Base-by-base conservation (phyloP, 1,140 invertebrate genomes). In the Dysdera silvatica region DNA sequence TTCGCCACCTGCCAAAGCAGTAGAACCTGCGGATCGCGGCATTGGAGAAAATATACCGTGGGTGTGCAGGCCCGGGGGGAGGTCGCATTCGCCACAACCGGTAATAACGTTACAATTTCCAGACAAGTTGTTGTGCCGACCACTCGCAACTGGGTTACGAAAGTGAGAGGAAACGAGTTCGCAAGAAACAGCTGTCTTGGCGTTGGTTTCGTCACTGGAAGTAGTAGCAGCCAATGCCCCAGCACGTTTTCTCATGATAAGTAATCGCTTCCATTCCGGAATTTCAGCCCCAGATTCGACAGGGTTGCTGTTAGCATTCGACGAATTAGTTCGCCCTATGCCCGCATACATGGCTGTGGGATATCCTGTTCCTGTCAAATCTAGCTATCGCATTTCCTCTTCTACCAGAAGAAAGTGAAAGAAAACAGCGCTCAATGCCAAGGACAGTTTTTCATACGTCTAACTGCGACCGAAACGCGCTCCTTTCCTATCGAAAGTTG, bases 331-430 rank as follows among this genome's bases (percentile, higher is more conserved):
- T 14, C 49, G 35, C 12, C 28, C 35, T 32, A 53, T 23, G 28
- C 59, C 59, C 7, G 49, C 51, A 54, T 53, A 61, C 59, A 61
- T 61, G 37, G 26, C 48, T 61, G 16, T 61, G 24, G 28, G 29
- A 54, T 61, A 61, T 61, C 59, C 59, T 61, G 37, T 61, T 60
- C 59, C 59, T 61, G 59, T 61, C 40, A 41, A n/a, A 29, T 37
- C 47, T 33, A n/a, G n/a, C n/a, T n/a, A n/a, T n/a, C n/a, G n/a
- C n/a, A n/a, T n/a, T n/a, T n/a, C n/a, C n/a, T n/a, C n/a, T n/a
- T n/a, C n/a, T n/a, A n/a, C n/a, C n/a, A n/a, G n/a, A n/a, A n/a
- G n/a, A n/a, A n/a, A n/a, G n/a, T n/a, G n/a, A n/a, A n/a, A n/a
- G n/a, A n/a, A n/a, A n/a, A n/a, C n/a, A n/a, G n/a, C n/a, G n/a